phyloP scores from a whole-genome alignment of 1,140 invertebrate species.

The Dermatophagoides farinae region DNA sequence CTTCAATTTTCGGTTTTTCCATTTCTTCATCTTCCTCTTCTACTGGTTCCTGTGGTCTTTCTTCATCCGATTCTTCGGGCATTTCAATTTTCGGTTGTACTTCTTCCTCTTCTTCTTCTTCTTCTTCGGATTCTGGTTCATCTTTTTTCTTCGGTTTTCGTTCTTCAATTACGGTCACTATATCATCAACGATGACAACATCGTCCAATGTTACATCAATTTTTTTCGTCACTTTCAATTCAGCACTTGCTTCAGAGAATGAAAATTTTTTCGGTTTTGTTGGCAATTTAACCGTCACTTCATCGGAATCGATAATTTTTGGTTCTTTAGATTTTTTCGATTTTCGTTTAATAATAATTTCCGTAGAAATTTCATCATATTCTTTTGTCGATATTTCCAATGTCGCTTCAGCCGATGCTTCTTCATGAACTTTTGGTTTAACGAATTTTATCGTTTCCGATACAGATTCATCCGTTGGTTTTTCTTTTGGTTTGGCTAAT shows the following conservation, averaged over 20 bases:
- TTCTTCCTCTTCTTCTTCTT: neutral
- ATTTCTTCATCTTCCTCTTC: slow-evolving; percentile 13
- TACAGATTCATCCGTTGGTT: slow-evolving; percentile 1
- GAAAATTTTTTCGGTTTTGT: neutral
- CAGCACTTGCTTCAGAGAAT: neutral
- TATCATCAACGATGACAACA: neutral
- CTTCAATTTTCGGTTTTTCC: too few species aligned
- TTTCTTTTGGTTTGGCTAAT: neutral
- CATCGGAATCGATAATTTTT: neutral
- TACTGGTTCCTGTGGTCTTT: slow-evolving; percentile 23
- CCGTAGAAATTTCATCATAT: slow-evolving; percentile 14
- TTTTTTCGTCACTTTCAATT: slow-evolving; percentile 11
- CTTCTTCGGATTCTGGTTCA: slow-evolving; percentile 13
- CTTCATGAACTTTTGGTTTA: neutral
- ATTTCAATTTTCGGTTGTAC: neutral
- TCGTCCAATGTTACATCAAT: neutral
- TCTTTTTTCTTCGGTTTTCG: slow-evolving; percentile 25
- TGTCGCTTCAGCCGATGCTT: neutral
- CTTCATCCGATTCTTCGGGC: slow-evolving; percentile 26
- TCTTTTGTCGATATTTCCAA: slow-evolving; percentile 10
- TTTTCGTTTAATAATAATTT: slow-evolving; percentile 15
- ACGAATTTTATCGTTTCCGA: slow-evolving; percentile 20
- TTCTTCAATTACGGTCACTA: slow-evolving; percentile 16
- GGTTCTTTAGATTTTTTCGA: slow-evolving; percentile 7
- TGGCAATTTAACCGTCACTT: neutral